A percentile compares a stretch with the other conserved stretches of the same genome.
Conservation (phyloP, 1,140 invertebrate species). For the Caenorhabditis briggsae region DNA sequence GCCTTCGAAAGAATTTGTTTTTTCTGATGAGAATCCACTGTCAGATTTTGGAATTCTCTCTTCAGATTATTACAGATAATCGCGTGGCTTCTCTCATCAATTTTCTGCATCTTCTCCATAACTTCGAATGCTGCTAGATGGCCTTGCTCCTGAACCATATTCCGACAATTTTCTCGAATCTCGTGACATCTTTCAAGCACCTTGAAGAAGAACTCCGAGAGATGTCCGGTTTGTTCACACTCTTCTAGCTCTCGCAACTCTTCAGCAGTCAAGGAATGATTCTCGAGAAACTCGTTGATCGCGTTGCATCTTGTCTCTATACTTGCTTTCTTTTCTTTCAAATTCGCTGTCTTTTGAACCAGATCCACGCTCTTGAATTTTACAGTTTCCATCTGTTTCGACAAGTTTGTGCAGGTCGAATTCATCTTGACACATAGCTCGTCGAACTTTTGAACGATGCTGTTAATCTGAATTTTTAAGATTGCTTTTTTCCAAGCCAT, state of each 20-base stretch:
- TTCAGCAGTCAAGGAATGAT: neutral
- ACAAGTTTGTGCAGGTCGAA: slow-evolving; percentile 28
- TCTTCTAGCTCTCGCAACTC: slow-evolving; percentile 32
- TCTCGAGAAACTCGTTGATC: slow-evolving; percentile 42
- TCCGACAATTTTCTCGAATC: slow-evolving; percentile 22
- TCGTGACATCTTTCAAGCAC: slow-evolving; percentile 40
- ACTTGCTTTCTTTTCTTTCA: slow-evolving; percentile 41
- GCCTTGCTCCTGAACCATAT: slow-evolving; percentile 46
- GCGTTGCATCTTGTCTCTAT: slow-evolving; percentile 6
- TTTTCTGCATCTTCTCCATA: slow-evolving; percentile 42
- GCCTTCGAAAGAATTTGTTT: slow-evolving; percentile 34
- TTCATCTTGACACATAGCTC: slow-evolving; percentile 48
- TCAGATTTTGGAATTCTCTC: slow-evolving; percentile 42
- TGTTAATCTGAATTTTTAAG: neutral
- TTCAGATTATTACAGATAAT: slow-evolving; percentile 42
- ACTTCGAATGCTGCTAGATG: slow-evolving; percentile 44
- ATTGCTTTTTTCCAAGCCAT: neutral
- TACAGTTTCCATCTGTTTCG: slow-evolving; percentile 43
- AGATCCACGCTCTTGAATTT: slow-evolving; percentile 31
- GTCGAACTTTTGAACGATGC: slow-evolving; percentile 41
- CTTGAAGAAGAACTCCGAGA: slow-evolving; percentile 36
- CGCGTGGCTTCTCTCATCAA: slow-evolving; percentile 34
- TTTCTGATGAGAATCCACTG: slow-evolving; percentile 22
- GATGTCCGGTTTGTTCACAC: slow-evolving; percentile 36
- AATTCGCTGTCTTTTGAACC: slow-evolving; percentile 33